A percentile compares a stretch with the other conserved stretches of the same genome.
These are phyloP conservation scores for Halcyon malimbica DNA, from an alignment of 2,113 vertebrate species.

Conservation along the genomic window DNA sequence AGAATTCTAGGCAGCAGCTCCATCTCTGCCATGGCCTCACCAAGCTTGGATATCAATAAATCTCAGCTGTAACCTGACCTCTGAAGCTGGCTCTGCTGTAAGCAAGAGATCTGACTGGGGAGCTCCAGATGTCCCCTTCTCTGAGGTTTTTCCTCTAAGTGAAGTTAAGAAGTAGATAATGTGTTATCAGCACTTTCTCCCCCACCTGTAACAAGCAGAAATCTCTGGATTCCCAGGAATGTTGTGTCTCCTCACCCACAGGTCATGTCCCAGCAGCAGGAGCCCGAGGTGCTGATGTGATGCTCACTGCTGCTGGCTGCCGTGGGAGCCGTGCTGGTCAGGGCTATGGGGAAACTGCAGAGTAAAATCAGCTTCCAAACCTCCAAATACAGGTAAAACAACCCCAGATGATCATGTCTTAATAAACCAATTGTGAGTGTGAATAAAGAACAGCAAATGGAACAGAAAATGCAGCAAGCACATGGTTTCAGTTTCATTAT, in stretches of 20 bases:
- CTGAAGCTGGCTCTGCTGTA: not conserved
- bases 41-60: not conserved
- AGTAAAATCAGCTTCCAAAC: constrained; percentile 86
- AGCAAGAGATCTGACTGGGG: not conserved
- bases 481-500: not conserved
- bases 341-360: constrained; percentile 90
- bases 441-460: not conserved
- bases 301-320: not conserved
- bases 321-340: not conserved
- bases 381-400: constrained; percentile 84
- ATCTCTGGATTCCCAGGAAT: not conserved
- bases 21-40: not conserved
- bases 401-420: rapidly evolving
- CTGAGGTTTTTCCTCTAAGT: not conserved
- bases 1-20: not conserved
- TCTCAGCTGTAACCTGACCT: not conserved
- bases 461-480: not conserved
- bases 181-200: not conserved
- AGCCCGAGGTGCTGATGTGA: not conserved
- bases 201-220: not conserved
- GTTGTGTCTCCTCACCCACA: not conserved
- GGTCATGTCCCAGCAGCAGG: not conserved
- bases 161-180: not conserved
- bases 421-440: not conserved
- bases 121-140: not conserved